Percentiles rank a stretch among this genome's conserved stretches.
phyloP scores from a whole-genome alignment of 2,888 invertebrate species.

The Mythimna impura region DNA sequence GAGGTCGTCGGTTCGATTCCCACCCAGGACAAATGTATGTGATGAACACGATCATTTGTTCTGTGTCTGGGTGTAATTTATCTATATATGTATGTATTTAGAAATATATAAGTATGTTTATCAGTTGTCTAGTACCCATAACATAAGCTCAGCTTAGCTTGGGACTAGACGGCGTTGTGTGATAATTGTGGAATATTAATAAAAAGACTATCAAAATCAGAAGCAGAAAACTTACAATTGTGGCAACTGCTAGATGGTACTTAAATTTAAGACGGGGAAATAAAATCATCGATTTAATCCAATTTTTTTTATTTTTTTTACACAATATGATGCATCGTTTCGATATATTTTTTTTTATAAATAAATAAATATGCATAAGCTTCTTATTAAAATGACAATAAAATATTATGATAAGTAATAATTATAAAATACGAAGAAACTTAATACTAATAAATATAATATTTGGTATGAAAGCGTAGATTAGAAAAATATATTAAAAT shows the following conservation, averaged over 20 bases:
- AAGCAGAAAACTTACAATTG: not conserved
- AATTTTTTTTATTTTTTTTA: constrained; percentile 24
- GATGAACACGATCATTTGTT: too few relatives aligned
- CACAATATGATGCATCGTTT: constrained; percentile 28
- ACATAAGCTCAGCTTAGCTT: too few relatives aligned
- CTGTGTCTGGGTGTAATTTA: too few relatives aligned
- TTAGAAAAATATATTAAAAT: constrained; percentile 52
- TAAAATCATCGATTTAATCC: not conserved
- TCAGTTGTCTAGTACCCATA: too few relatives aligned
- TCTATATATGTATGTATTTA: too few relatives aligned
- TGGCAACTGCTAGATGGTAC: not conserved
- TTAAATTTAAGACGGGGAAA: not conserved
- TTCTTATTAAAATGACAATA: constrained; percentile 16
- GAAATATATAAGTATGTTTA: too few relatives aligned
- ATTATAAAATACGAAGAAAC: constrained; percentile 27
- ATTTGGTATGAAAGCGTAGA: constrained; percentile 65
- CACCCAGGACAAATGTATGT: too few relatives aligned
- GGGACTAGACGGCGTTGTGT: too few relatives aligned
- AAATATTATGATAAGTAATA: not conserved
- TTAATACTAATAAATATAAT: constrained; percentile 43
- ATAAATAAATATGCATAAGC: constrained; percentile 49
- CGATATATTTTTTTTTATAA: not conserved
- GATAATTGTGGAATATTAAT: too few relatives aligned
- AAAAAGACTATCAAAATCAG: not conserved
- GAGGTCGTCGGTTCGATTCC: too few relatives aligned